phyloP scores from a whole-genome alignment of 2,888 invertebrate genomes.

The Drosophila bunnanda region DNA sequence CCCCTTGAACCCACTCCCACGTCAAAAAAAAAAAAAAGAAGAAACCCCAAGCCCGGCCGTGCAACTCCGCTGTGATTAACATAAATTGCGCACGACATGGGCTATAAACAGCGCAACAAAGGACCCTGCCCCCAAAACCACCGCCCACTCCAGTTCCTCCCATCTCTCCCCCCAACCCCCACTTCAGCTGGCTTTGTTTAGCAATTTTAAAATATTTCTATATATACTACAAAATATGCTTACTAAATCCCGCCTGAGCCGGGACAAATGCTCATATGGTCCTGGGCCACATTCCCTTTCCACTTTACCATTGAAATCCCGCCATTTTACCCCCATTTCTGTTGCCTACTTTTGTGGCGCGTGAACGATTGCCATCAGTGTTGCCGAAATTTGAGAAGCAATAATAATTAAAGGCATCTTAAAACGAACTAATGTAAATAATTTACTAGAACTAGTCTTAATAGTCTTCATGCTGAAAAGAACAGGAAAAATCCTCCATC shows the following conservation, averaged over 20 bases:
- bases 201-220: conserved; percentile 44
- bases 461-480: too few species aligned
- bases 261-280: conserved; percentile 19
- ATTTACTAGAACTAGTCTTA: too few species aligned
- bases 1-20: conserved; percentile 8
- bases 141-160: conserved; percentile 1
- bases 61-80: conserved; percentile 56
- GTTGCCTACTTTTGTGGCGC: conserved; percentile 48
- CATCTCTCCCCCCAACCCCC: not conserved
- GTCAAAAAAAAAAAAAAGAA: not conserved
- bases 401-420: not conserved
- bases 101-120: conserved; percentile 47
- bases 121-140: conserved; percentile 7
- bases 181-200: conserved; percentile 30
- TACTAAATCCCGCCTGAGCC: conserved; percentile 35
- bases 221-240: conserved; percentile 18
- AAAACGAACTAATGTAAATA: not conserved
- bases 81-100: conserved; percentile 64
- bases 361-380: conserved; percentile 31
- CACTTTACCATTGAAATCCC: not conserved
- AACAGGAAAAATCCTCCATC: too few species aligned
- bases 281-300: not conserved
- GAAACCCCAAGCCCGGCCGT: conserved; percentile 2
- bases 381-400: conserved; percentile 7
- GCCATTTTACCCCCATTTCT: not conserved